Evolutionary conservation across 1,140 invertebrate species (phyloP).

Genomic region (Philotrypesis tridentata): DNA sequence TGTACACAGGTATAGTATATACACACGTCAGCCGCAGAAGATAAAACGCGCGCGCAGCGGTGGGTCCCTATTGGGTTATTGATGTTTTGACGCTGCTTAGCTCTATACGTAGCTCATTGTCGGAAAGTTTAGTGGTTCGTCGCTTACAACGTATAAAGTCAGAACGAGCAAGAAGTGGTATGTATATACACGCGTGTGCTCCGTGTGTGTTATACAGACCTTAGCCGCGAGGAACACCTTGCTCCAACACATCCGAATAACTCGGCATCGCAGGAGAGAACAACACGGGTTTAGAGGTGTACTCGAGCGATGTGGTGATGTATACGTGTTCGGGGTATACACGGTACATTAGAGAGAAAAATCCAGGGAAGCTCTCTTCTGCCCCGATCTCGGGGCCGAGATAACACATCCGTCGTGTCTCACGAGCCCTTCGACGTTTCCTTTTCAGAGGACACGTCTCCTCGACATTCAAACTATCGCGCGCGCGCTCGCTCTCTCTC

Average conservation of each 20-base stretch:
- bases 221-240: too few relatives aligned
- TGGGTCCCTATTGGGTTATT: conserved; percentile 18
- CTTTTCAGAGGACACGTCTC: neutral
- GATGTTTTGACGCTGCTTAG: conserved; percentile 38
- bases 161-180: neutral
- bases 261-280: neutral
- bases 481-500: too few relatives aligned
- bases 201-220: too few relatives aligned
- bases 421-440: neutral
- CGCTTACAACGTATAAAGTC: neutral
- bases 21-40: conserved; percentile 23
- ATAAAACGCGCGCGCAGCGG: conserved; percentile 20
- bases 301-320: too few relatives aligned
- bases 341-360: neutral
- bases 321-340: too few relatives aligned
- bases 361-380: neutral
- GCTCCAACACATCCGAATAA: neutral
- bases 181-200: too few relatives aligned
- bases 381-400: neutral
- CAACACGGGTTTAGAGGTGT: neutral
- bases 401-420: neutral
- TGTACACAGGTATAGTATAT: too few relatives aligned
- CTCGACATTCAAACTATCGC: neutral
- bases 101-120: neutral
- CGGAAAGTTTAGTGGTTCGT: neutral